These are phyloP conservation scores for Otocyon megalotis DNA, from an alignment of 2,113 vertebrate genomes.

Conservation along the genomic window DNA sequence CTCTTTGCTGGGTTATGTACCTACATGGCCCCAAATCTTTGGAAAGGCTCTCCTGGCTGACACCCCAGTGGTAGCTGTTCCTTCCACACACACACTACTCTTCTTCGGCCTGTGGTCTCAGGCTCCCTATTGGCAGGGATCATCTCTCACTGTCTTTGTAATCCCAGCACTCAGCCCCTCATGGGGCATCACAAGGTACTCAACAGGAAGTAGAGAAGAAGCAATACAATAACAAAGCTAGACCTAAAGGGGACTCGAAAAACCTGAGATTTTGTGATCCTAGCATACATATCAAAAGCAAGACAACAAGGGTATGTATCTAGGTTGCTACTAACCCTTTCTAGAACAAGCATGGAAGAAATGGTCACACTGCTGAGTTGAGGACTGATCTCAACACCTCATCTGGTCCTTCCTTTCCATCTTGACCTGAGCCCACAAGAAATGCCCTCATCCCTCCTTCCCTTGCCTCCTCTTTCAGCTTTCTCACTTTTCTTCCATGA, in stretches of 20 bases:
- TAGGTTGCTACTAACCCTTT: conserved; percentile 7
- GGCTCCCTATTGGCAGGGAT: background rate
- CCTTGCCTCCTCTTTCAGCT: background rate
- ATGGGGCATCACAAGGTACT: background rate
- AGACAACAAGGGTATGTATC: background rate
- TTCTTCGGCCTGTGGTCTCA: background rate
- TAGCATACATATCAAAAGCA: background rate
- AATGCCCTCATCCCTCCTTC: background rate
- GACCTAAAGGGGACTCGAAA: background rate
- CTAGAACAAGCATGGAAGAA: background rate
- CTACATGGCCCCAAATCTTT: background rate
- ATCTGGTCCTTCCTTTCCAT: background rate
- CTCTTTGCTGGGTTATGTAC: background rate
- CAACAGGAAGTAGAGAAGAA: background rate
- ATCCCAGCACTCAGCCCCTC: background rate
- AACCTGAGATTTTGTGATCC: background rate
- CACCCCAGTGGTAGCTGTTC: background rate
- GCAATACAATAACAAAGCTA: background rate
- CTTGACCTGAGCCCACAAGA: background rate
- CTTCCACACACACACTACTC: background rate
- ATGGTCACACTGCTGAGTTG: background rate
- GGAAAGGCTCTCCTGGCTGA: background rate
- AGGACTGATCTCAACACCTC: background rate
- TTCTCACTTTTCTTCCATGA: background rate
- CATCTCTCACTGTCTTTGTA: background rate